Evolutionary conservation across 2,113 vertebrate genomes (phyloP), one percentile per base, ranked within the genome.

Genomic region (Phyllostomus discolor): DNA sequence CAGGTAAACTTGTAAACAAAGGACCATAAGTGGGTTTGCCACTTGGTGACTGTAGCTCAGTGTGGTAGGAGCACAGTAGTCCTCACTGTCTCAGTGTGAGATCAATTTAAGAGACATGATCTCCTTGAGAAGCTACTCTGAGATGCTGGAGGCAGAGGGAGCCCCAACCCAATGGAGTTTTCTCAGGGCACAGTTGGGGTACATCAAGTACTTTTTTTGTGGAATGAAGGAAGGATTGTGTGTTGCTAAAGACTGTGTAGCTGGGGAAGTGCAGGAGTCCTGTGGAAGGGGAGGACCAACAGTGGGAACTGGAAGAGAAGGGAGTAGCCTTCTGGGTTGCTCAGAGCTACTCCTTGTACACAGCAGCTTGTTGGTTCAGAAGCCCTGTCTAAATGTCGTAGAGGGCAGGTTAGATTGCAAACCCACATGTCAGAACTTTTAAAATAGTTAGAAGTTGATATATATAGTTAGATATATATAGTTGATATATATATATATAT

Each of bases 41-140:
- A 2, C 2, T 1, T 5, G 0, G 72, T 33, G 33, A 69, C 3
- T 22, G 67, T 41, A 35, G 16, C 10, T 43, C 8, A 1, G 7
- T 20, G 15, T 64, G 64, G 5, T 22, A 8, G 8, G 9, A 22
- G 16, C 0, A 1, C 16, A 1, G 0, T 46, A 8, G 1, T 43
- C 38, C 54, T 83, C 28, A 33, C 10, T 4, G 10, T 33, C 17
- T n/a, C 64, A 19, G 12, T 8, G 33, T 50, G 46, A 89, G 33
- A 31, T 15, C 14, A 20, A 33, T 50, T 28, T 24, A 57, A 59
- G 41, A 48, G 22, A 14, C 1, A 0, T 19, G 22, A 35, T 48
- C 48, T 52, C 19, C 15, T 24, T 92, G 50, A 24, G 64, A 64
- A 82, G 57, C 9, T 28, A 2, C 5, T 67, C 28, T 38, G 11